phyloP scores from a whole-genome alignment of 2,888 invertebrate genomes.

The Azorinus chamasolen region DNA sequence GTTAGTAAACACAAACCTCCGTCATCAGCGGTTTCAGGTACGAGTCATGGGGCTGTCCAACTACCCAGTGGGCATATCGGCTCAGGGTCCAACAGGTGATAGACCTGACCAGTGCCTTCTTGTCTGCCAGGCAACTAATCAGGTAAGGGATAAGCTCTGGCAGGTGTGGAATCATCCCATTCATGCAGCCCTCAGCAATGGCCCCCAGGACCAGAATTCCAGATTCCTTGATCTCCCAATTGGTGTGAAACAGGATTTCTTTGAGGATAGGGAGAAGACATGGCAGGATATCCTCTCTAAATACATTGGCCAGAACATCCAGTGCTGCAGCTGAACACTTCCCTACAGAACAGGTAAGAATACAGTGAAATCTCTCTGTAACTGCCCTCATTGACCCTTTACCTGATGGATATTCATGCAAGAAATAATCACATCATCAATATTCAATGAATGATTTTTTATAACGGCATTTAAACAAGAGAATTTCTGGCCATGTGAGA shows the following conservation, averaged over 20 bases:
- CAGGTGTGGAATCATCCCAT: slow-evolving; percentile 98
- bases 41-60: slow-evolving; percentile 96
- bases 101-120: slow-evolving; percentile 98
- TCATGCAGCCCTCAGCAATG: slow-evolving; percentile 95
- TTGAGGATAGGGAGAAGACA: slow-evolving; percentile 98
- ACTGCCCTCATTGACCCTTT: no score
- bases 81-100: slow-evolving; percentile 99
- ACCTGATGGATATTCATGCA: no score
- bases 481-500: no score
- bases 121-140: slow-evolving; percentile 96
- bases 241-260: slow-evolving; percentile 97
- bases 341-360: slow-evolving; percentile 87
- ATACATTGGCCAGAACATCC: slow-evolving; percentile 98
- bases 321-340: slow-evolving; percentile 99
- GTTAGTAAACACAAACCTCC: slow-evolving; percentile 91
- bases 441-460: no score
- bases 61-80: slow-evolving; percentile 99
- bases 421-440: no score
- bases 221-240: slow-evolving; percentile 98
- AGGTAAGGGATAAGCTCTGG: slow-evolving; percentile 98
- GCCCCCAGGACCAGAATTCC: slow-evolving; percentile 98
- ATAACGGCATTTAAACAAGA: no score
- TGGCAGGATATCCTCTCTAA: slow-evolving; percentile 96
- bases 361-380: no score
- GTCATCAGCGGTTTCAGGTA: slow-evolving; percentile 98